These are phyloP conservation scores for Porites australiensis DNA, from an alignment of 64 coral and sea anemone genomes.

Conservation along the genomic window DNA sequence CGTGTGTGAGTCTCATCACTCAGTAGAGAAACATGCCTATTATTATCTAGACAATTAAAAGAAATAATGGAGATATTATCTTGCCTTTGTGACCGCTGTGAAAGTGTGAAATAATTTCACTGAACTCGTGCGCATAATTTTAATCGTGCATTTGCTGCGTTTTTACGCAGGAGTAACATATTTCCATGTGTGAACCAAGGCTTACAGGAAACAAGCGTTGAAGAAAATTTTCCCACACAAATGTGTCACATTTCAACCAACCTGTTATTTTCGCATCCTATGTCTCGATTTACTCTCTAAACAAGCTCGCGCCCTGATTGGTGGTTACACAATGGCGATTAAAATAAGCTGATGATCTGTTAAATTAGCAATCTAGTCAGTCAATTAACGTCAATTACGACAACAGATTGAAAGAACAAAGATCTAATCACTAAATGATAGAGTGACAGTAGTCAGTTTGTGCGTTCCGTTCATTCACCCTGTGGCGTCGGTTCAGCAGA, in stretches of 20 bases:
- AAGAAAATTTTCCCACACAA: constrained; percentile 33
- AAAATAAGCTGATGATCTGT: constrained; percentile 44
- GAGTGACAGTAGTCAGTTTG: constrained; percentile 26
- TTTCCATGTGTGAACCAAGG: too few relatives aligned
- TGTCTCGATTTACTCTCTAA: constrained; percentile 12
- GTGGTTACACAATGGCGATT: constrained; percentile 22
- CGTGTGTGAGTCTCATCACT: not conserved
- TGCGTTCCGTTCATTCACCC: not conserved
- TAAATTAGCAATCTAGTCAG: constrained; percentile 29
- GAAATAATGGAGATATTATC: constrained; percentile 53
- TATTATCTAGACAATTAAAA: constrained; percentile 11
- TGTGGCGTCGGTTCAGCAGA: not conserved
- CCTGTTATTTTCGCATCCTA: constrained; percentile 11
- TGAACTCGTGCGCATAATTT: not conserved
- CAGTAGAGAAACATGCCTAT: not conserved
- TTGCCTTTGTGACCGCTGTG: not conserved
- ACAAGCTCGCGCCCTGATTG: constrained; percentile 18
- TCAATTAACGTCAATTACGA: constrained; percentile 59
- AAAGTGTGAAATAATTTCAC: constrained; percentile 2
- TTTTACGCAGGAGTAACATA: not conserved
- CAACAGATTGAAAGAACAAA: constrained; percentile 33
- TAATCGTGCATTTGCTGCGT: not conserved
- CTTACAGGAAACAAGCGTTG: too few relatives aligned
- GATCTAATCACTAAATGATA: constrained; percentile 16
- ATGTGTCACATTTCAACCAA: not conserved